Evolutionary conservation across 1,140 invertebrate genomes (phyloP).

Genomic region (Periplaneta americana): DNA sequence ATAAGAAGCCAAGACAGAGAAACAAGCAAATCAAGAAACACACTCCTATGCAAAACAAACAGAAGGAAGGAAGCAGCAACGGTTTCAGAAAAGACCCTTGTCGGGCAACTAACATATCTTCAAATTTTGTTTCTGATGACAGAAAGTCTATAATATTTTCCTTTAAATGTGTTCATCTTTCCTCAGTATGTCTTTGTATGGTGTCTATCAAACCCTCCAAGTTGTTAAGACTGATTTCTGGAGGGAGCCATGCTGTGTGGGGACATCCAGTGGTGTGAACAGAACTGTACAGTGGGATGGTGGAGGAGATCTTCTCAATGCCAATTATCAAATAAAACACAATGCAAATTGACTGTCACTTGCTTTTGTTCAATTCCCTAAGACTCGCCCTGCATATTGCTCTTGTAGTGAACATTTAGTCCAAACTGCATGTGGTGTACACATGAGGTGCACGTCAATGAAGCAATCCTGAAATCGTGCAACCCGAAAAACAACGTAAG

Average conservation of each 20-base stretch:
- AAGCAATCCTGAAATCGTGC: not conserved
- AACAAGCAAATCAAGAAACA: not conserved
- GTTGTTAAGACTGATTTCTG: constrained; percentile 2
- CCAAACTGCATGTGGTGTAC: too few species aligned
- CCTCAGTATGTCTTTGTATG: not conserved
- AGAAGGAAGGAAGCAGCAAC: constrained; percentile 29
- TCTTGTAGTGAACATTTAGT: not conserved
- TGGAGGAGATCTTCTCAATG: not conserved
- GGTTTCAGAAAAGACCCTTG: constrained; percentile 61
- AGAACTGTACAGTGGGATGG: not conserved
- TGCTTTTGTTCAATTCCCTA: not conserved
- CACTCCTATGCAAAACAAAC: not conserved
- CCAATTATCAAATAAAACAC: not conserved
- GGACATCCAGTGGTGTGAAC: not conserved
- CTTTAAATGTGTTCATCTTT: not conserved
- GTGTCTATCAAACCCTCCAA: not conserved
- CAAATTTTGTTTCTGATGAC: not conserved
- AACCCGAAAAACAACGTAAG: not conserved
- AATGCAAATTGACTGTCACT: not conserved
- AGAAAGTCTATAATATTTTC: not conserved
- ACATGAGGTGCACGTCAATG: not conserved
- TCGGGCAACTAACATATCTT: constrained; percentile 47
- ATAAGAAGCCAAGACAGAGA: not conserved
- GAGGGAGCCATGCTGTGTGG: not conserved
- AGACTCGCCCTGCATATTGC: not conserved